phyloP scores from a whole-genome alignment of 2,797 vertebrate genomes.

The Emydoidea blandingii region DNA sequence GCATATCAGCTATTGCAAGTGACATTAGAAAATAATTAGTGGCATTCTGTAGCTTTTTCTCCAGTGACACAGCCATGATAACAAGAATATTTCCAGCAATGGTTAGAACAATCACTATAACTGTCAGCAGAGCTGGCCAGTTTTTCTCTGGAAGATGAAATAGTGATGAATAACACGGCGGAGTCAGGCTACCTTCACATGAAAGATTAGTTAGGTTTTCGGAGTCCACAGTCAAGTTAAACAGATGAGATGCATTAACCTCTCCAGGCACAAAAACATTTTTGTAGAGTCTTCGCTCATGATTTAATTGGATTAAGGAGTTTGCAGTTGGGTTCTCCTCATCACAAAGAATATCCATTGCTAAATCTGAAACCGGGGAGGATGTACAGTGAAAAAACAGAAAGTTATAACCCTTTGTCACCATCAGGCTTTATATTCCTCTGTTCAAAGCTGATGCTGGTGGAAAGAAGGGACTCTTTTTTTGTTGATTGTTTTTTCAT shows the following conservation, averaged over 20 bases:
- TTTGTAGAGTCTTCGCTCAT: constrained; percentile 73
- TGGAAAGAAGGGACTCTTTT: not conserved
- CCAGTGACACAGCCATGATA: constrained; percentile 96
- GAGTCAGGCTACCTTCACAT: constrained; percentile 71
- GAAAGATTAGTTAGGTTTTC: constrained; percentile 79
- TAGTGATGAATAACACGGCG: constrained; percentile 62
- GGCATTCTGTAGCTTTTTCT: constrained; percentile 98
- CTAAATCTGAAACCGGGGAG: constrained; percentile 58
- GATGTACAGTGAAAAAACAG: constrained; percentile 55
- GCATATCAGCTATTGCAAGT: constrained; percentile 96
- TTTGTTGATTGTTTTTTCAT: constrained; percentile 27
- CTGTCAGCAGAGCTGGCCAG: constrained; percentile 93
- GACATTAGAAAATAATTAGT: constrained; percentile 99
- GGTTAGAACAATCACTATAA: constrained; percentile 90
- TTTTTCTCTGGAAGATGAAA: constrained; percentile 86
- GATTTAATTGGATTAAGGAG: constrained; percentile 76
- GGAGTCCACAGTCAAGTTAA: constrained; percentile 73
- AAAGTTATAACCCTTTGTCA: constrained; percentile 62
- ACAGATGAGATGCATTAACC: constrained; percentile 80
- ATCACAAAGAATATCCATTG: constrained; percentile 83
- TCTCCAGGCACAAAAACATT: constrained; percentile 72
- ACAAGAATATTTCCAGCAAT: constrained; percentile 97
- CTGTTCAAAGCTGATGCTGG: constrained; percentile 41
- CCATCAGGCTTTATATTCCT: constrained; percentile 64
- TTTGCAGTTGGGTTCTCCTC: constrained; percentile 78